Conservation (phyloP, 1,140 invertebrate genomes). For the Atta cephalotes region DNA sequence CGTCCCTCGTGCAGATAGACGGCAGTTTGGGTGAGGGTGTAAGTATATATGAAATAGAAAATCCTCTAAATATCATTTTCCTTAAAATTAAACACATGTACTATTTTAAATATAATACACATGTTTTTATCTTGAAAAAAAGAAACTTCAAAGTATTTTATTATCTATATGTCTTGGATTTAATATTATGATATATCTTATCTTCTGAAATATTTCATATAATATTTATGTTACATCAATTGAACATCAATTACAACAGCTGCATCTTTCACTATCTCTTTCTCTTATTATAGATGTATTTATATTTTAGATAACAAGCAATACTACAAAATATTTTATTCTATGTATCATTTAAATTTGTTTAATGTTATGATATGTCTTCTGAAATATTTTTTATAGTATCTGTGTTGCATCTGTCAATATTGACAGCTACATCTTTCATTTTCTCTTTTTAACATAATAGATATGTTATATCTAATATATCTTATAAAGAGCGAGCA, state of each 20-base stretch:
- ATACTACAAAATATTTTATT: background rate
- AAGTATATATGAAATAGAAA: constrained; percentile 71
- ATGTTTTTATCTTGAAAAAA: background rate
- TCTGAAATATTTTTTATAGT: constrained; percentile 18
- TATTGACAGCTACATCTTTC: too few species aligned
- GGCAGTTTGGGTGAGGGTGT: constrained; percentile 89
- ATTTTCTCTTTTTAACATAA: too few species aligned
- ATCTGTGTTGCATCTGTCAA: background rate
- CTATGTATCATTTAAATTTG: background rate
- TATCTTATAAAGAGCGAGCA: too few species aligned
- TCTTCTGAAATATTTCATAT: constrained; percentile 23
- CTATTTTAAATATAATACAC: background rate
- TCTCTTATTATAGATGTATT: background rate
- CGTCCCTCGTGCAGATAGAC: constrained; percentile 87
- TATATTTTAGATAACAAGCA: too few species aligned
- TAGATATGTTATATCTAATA: too few species aligned
- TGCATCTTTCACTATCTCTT: constrained; percentile 2
- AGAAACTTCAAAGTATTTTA: background rate
- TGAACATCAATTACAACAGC: constrained; percentile 2
- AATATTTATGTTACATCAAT: constrained; percentile 1
- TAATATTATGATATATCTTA: background rate
- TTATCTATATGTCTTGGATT: background rate
- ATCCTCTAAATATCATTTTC: background rate
- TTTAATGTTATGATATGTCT: background rate
- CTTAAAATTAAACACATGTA: background rate